These are phyloP conservation scores for Ephydatia muelleri DNA, from an alignment of 37 sponge, comb jelly and placozoan genomes.

Conservation along the genomic window DNA sequence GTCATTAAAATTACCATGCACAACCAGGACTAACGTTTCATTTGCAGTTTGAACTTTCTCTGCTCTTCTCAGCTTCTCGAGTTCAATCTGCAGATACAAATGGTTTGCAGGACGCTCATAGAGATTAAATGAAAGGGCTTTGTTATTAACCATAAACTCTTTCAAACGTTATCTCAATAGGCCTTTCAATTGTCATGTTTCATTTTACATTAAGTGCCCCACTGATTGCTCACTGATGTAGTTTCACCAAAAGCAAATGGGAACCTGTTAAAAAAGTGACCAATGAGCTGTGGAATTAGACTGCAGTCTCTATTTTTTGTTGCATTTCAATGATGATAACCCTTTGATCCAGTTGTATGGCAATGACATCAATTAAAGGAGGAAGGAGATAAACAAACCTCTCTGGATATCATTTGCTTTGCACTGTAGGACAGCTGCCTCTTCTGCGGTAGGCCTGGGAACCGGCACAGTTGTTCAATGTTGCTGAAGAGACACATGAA, in stretches of 20 bases:
- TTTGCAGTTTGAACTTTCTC: slow-evolving; percentile 29
- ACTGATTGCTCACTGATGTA: no score
- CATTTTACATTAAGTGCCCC: no score
- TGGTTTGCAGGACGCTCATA: no score
- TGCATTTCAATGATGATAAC: background rate
- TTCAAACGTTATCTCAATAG: no score
- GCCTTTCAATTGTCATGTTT: no score
- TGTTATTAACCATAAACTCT: no score
- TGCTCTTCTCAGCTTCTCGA: slow-evolving; percentile 80
- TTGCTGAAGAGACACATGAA: slow-evolving; percentile 19
- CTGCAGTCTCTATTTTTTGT: background rate
- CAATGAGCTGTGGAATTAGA: background rate
- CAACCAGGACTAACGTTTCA: background rate
- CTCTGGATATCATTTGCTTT: slow-evolving; percentile 94
- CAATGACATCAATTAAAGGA: background rate
- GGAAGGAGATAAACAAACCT: slow-evolving; percentile 42
- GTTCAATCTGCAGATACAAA: slow-evolving; percentile 63
- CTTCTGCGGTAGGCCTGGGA: slow-evolving; percentile 73
- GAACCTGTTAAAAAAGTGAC: background rate
- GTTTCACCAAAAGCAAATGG: no score
- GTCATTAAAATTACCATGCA: background rate
- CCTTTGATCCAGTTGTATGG: background rate
- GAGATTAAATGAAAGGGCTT: no score
- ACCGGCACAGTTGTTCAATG: slow-evolving; percentile 69
- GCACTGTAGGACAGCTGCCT: slow-evolving; percentile 90